These are phyloP conservation scores for Tipula vernalis DNA, from an alignment of 2,888 invertebrate genomes.

Conservation along the genomic window DNA sequence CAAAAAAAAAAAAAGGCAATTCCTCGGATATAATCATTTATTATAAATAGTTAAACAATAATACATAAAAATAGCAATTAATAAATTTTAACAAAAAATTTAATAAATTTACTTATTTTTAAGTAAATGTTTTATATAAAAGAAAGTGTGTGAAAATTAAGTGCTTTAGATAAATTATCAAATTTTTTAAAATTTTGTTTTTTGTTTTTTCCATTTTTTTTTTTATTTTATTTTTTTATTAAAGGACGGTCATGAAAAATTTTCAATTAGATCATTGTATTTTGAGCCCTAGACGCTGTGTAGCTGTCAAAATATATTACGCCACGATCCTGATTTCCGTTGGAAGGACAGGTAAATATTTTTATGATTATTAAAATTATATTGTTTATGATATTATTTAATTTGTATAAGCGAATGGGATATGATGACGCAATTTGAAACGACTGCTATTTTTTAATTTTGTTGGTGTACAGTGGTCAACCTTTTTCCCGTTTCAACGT, in stretches of 20 bases:
- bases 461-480: too few species aligned
- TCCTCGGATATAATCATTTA: not conserved
- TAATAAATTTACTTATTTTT: conserved; percentile 7
- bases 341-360: conserved; percentile 39
- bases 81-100: not conserved
- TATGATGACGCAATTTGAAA: too few species aligned
- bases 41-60: not conserved
- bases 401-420: too few species aligned
- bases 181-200: not conserved
- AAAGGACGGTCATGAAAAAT: conserved; percentile 58
- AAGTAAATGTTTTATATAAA: conserved; percentile 10
- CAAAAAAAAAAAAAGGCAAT: not conserved
- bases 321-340: conserved; percentile 42
- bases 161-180: not conserved
- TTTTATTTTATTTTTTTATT: not conserved
- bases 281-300: conserved; percentile 39
- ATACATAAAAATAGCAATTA: not conserved
- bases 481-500: too few species aligned
- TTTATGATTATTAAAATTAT: not conserved
- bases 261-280: conserved; percentile 56
- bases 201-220: not conserved
- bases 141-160: conserved; percentile 8
- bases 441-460: too few species aligned
- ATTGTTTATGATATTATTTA: too few species aligned
- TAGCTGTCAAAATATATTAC: conserved; percentile 32